phyloP scores from a whole-genome alignment of 2,888 invertebrate genomes.

The Microchrysa polita region DNA sequence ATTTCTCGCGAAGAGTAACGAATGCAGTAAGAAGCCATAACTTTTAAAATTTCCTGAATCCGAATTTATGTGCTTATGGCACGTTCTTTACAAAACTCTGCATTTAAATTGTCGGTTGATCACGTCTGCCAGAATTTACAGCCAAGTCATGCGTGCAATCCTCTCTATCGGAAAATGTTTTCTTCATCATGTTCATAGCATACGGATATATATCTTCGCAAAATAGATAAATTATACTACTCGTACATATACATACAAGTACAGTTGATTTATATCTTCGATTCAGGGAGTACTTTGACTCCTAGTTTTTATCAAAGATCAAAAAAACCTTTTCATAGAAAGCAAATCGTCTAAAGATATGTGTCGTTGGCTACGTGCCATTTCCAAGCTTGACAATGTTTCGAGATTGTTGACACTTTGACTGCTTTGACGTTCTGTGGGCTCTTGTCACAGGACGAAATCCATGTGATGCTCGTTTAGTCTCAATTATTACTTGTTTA shows the following conservation, averaged over 20 bases:
- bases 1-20: too few relatives aligned
- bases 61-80: neutral
- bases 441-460: neutral
- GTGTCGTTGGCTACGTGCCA: constrained; percentile 9
- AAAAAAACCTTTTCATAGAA: neutral
- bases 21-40: too few relatives aligned
- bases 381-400: neutral
- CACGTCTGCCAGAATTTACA: constrained; percentile 18
- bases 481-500: too few relatives aligned
- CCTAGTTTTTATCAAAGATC: too few relatives aligned
- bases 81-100: neutral
- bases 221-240: too few relatives aligned
- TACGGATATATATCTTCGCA: neutral
- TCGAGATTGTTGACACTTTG: constrained; percentile 7
- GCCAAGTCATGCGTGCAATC: constrained; percentile 10
- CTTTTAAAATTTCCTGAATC: neutral
- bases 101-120: neutral
- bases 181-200: neutral
- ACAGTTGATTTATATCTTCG: too few relatives aligned
- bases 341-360: neutral
- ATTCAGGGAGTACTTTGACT: too few relatives aligned
- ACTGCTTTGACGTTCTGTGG: neutral
- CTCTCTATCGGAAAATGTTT: constrained; percentile 6
- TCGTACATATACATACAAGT: too few relatives aligned
- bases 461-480: too few relatives aligned